Evolutionary conservation across 1,140 invertebrate genomes (phyloP).

Genomic region (Eurosta solidaginis): DNA sequence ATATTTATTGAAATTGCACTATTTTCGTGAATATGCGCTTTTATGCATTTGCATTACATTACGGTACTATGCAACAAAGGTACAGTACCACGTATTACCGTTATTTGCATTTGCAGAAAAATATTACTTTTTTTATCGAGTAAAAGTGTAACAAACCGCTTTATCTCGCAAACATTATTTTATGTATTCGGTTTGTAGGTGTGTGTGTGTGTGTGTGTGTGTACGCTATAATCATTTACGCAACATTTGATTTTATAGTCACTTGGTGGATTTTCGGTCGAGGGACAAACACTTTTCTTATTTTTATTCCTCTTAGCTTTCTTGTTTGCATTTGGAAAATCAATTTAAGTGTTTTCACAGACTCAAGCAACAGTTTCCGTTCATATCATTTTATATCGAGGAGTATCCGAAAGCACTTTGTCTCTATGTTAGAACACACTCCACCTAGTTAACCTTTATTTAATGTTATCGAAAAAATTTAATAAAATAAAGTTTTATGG

Average conservation of each 20-base stretch:
- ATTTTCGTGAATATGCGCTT: background rate
- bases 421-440: background rate
- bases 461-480: background rate
- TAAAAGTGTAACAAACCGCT: background rate
- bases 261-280: background rate
- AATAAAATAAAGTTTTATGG: slow-evolving; percentile 9
- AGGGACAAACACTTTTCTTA: background rate
- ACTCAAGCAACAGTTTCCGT: background rate
- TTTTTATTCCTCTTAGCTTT: background rate
- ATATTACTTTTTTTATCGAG: background rate
- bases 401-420: background rate
- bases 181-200: background rate
- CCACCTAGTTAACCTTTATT: background rate
- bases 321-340: slow-evolving; percentile 3
- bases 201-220: background rate
- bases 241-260: slow-evolving; percentile 20
- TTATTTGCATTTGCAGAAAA: background rate
- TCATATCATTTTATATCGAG: background rate
- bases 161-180: background rate
- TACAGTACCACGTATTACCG: background rate
- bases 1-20: background rate
- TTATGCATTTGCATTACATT: background rate
- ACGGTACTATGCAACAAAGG: background rate
- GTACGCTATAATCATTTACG: background rate
- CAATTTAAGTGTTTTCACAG: background rate